Base-by-base conservation (phyloP, 2,113 vertebrate genomes). In the Paradoxurus hermaphroditus region DNA sequence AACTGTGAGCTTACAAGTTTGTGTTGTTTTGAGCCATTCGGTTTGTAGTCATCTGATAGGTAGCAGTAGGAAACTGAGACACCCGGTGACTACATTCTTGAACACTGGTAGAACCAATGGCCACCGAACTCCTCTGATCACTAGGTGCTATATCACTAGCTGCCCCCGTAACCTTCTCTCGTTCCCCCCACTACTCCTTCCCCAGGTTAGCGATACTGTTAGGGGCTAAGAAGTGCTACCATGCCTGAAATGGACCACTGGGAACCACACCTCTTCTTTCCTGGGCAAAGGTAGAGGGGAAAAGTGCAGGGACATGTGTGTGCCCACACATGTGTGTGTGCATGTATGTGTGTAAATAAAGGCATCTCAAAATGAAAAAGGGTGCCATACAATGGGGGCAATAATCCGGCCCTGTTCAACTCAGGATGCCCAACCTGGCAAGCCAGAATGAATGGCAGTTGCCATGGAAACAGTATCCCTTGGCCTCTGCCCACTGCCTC, bases 391-490 rank as follows among this genome's bases (percentile, higher is more conserved):
- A 25, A 75, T 73, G 25, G 78, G 68, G 83, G 46, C 67, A 91
- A 53, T 36, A 78, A 56, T 56, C 95, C 46, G 89, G n/a, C 39
- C 14, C 91, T 49, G 65, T 15, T 95, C 46, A 83, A 79, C 39
- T 94, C 63, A 85, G 88, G 84, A 72, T 15, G 21, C 44, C 88
- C 65, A 91, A 13, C 70, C 78, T 90, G 62, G 73, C 18, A 84
- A 84, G 86, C 73, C 7, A 75, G 73, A 82, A 91, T 86, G 62
- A 96, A 86, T 1, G 77, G 31, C 34, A 31, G 96, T 97, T 97
- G 53, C 90, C 56, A 59, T 87, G 79, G 97, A 70, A 93, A 98
- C 83, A 62, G 49, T 78, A 95, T 91, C 86, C 78, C 56, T 94
- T 84, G 84, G 78, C 56, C 90, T 90, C 29, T 25, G 67, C 49